Base-by-base conservation (phyloP, 2,113 vertebrate genomes). In the Megaleporinus macrocephalus region DNA sequence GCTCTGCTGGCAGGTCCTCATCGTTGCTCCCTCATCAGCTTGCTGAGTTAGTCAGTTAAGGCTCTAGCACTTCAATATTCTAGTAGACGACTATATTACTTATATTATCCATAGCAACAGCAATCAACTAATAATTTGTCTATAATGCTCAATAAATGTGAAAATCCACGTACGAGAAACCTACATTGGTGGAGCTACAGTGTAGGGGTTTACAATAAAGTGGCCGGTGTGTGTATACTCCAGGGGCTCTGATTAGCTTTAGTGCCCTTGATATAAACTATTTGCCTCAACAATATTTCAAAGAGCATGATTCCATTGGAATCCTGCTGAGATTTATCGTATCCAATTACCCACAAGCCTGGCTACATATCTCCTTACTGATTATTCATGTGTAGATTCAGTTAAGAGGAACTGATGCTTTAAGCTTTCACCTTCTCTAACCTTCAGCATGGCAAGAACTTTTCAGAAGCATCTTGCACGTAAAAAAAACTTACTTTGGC, bases 321-420 rank as follows among this genome's bases (percentile, higher is more conserved):
- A 29, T 53, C 68, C 75, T 44, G 47, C 4, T 12, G 70, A 68
- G 62, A 30, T 79, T 59, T 61, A 51, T 59, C 65, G 41, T 55
- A 59, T 70, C 53, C 65, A 70, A 84, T 79, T 61, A 70, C n/a
- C 51, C 72, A 13, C 26, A 41, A n/a, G 65, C 47, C 57, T 36
- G 41, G 47, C 49, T 49, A 36, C 53, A 30, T 59, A 63, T 53
- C 72, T 69, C 26, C 26, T 75, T 47, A 75, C 63, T 76, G 57
- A 75, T 75, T 33, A 57, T 44, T 73, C 33, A 53, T 30, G 30
- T 74, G 61, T 59, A 73, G 70, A 68, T 75, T 2, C 49, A 24
- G 33, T 69, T 59, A 61, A 30, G 24, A 10, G 27, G 27, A 18
- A 29, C 61, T 62, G 63, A 4, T 7, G 7, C 15, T 72, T 14